A percentile compares a stretch with the other conserved stretches of the same genome.
These are phyloP conservation scores for Vimba vimba DNA, from an alignment of 2,113 vertebrate genomes.

Conservation along the genomic window DNA sequence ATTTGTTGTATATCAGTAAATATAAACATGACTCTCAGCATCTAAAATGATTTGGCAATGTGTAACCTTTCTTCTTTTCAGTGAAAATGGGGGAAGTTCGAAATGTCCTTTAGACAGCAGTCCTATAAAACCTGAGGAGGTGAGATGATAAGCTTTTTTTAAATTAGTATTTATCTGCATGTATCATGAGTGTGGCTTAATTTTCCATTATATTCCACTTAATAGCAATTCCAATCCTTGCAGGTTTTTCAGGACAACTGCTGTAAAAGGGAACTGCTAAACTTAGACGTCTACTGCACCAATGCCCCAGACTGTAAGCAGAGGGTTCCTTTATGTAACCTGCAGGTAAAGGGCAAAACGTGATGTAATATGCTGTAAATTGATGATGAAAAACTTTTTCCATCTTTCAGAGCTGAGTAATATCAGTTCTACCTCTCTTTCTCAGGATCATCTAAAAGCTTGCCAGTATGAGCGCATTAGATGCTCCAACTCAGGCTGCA, in stretches of 20 bases:
- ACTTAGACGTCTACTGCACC: constrained; percentile 83
- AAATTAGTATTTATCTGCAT: too few species aligned
- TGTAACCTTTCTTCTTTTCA: constrained; percentile 63
- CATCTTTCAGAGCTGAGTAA: not conserved
- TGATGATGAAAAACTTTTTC: not conserved
- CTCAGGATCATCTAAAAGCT: constrained; percentile 83
- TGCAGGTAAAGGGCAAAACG: constrained; percentile 73
- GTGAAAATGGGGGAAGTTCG: constrained; percentile 73
- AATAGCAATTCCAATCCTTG: not conserved
- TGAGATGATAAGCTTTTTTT: constrained; percentile 64
- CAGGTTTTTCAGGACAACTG: constrained; percentile 90
- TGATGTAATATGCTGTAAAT: not conserved
- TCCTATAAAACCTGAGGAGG: constrained; percentile 83
- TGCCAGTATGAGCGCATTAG: constrained; percentile 76
- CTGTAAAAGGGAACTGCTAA: constrained; percentile 87
- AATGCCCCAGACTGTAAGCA: constrained; percentile 80
- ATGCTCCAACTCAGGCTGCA: constrained; percentile 78
- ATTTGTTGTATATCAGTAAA: not conserved
- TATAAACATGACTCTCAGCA: not conserved
- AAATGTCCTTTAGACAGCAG: constrained; percentile 84
- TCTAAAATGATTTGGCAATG: not conserved
- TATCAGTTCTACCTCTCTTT: not conserved
- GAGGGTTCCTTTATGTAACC: constrained; percentile 78
- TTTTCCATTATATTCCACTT: not conserved
- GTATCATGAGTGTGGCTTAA: not conserved